These are phyloP conservation scores for Aselliscus stoliczkanus DNA, from an alignment of 2,797 vertebrate species.

Conservation along the genomic window DNA sequence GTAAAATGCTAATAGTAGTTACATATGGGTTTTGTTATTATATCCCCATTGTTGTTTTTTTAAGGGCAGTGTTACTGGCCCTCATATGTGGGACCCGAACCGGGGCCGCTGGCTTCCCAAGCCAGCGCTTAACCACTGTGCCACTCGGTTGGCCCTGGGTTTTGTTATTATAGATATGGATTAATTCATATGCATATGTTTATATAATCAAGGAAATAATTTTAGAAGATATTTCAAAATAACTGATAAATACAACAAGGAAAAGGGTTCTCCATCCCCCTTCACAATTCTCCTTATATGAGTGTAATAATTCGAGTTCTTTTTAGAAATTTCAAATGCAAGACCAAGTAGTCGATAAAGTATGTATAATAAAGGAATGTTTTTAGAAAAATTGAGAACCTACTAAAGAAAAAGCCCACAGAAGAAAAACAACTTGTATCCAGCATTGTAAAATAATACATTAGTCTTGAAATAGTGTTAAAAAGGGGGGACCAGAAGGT, in stretches of 20 bases:
- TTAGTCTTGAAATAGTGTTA: neutral
- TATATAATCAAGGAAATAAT: neutral
- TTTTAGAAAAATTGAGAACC: neutral
- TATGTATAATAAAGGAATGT: neutral
- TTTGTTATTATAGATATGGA: neutral
- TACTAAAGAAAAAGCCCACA: neutral
- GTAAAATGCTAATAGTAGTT: neutral
- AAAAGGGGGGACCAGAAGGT: neutral
- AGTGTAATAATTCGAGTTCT: neutral
- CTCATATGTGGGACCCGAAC: too few relatives aligned
- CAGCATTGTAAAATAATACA: neutral
- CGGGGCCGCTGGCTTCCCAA: too few relatives aligned
- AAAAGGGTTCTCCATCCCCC: neutral
- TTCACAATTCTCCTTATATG: neutral
- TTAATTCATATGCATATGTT: neutral
- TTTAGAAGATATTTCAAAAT: constrained; percentile 1
- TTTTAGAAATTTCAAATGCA: neutral
- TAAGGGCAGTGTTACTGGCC: too few relatives aligned
- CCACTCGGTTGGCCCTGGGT: too few relatives aligned
- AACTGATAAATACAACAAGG: neutral
- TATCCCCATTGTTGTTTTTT: too few relatives aligned
- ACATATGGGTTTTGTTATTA: neutral
- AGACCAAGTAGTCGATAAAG: neutral
- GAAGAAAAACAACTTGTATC: neutral
- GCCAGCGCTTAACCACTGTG: too few relatives aligned